Conservation (phyloP, 2,888 invertebrate genomes). For the Belgica antarctica region DNA sequence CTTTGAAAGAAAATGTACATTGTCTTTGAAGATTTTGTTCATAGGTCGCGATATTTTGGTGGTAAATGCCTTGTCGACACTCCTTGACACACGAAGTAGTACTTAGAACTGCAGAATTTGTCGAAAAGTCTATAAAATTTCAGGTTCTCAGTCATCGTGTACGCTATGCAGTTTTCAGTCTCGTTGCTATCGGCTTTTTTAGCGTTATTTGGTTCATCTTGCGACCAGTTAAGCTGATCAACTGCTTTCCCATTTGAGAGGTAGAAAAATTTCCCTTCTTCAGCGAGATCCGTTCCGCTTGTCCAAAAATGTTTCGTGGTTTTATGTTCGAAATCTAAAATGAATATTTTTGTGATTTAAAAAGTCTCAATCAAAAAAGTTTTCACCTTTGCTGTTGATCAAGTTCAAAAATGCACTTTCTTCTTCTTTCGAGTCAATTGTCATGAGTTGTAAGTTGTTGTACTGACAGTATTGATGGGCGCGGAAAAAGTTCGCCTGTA, state of each 20-base stretch:
- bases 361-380: not conserved
- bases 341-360: not conserved
- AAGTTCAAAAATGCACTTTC: conserved; percentile 25
- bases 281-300: conserved; percentile 35
- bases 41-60: not conserved
- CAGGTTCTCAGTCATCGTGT: conserved; percentile 21
- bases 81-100: conserved; percentile 31
- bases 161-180: conserved; percentile 38
- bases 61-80: not conserved
- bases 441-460: conserved; percentile 28
- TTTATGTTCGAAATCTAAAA: conserved; percentile 26
- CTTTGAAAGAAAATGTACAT: no score
- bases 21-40: no score
- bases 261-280: conserved; percentile 32
- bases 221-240: conserved; percentile 13
- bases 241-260: conserved; percentile 29
- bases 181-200: conserved; percentile 29
- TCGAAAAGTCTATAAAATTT: conserved; percentile 35
- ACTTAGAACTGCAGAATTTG: conserved; percentile 6
- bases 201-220: conserved; percentile 22
- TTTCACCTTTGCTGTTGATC: conserved; percentile 35
- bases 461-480: conserved; percentile 36
- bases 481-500: conserved; percentile 38
- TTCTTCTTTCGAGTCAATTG: conserved; percentile 37
- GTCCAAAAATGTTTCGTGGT: conserved; percentile 32